Percentiles rank a stretch among this genome's conserved stretches.
These are phyloP conservation scores for Eospalax fontanierii DNA, from an alignment of 2,797 vertebrate genomes.

Conservation along the genomic window DNA sequence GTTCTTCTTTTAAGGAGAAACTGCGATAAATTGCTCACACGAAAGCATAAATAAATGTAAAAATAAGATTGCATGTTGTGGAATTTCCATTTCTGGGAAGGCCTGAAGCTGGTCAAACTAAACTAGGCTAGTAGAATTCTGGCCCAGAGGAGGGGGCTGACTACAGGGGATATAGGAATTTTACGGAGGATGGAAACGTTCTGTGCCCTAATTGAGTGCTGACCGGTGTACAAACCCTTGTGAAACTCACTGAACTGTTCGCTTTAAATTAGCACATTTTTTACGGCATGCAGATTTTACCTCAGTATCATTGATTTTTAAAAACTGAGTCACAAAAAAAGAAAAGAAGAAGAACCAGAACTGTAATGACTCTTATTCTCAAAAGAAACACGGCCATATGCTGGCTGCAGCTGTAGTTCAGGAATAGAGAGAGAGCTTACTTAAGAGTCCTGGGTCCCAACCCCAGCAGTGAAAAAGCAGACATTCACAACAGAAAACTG, in stretches of 20 bases:
- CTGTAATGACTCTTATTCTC: constrained; percentile 39
- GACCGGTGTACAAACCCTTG: neutral
- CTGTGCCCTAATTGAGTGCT: neutral
- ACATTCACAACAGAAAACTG: constrained; percentile 33
- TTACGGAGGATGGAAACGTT: neutral
- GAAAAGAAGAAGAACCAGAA: neutral
- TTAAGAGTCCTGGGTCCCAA: neutral
- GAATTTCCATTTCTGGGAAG: constrained; percentile 13
- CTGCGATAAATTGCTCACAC: neutral
- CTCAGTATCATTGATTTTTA: neutral
- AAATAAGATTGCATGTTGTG: neutral
- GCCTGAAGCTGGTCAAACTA: neutral
- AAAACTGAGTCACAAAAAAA: constrained; percentile 1
- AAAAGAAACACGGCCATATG: neutral
- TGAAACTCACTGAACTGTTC: neutral
- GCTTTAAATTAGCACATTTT: neutral
- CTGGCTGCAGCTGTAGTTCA: neutral
- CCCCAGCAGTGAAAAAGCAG: neutral
- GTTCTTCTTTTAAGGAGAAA: neutral
- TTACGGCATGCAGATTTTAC: neutral
- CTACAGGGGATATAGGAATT: neutral
- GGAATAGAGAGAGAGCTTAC: neutral
- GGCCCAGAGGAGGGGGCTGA: neutral
- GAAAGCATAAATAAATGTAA: neutral
- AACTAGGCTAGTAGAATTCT: neutral